These are phyloP conservation scores for Phymanthus crucifer DNA, from an alignment of 92 coral and sea anemone species.

Conservation along the genomic window DNA sequence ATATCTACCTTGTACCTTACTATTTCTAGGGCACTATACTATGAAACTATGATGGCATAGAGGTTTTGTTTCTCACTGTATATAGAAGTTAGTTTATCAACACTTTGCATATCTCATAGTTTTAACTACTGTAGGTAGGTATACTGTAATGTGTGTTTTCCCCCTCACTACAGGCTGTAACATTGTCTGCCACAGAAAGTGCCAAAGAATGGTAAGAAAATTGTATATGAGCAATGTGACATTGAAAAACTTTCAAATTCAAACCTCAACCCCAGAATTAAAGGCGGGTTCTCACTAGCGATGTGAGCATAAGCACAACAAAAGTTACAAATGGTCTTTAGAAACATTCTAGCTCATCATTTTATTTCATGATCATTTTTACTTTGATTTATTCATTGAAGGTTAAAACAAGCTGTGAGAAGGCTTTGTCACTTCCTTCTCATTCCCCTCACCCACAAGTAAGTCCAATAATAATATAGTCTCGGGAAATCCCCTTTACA, in stretches of 20 bases:
- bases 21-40: too few relatives aligned
- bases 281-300: too few relatives aligned
- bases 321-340: too few relatives aligned
- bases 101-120: neutral
- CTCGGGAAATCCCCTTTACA: neutral
- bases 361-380: neutral
- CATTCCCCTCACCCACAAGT: neutral
- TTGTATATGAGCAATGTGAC: neutral
- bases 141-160: neutral
- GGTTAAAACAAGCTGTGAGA: neutral
- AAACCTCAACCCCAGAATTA: too few relatives aligned
- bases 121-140: too few relatives aligned
- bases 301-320: neutral
- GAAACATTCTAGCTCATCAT: too few relatives aligned
- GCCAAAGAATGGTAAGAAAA: constrained; percentile 73
- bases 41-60: too few relatives aligned
- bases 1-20: too few relatives aligned
- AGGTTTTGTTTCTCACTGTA: too few relatives aligned
- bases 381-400: neutral
- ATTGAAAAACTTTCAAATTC: neutral
- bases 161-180: constrained; percentile 62
- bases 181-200: constrained; percentile 78
- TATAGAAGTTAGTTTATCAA: too few relatives aligned
- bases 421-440: neutral
- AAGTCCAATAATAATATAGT: neutral